Percentiles rank a stretch among this genome's conserved stretches.
Conservation (phyloP, 2,113 vertebrate genomes). For the Struthidea cinerea region DNA sequence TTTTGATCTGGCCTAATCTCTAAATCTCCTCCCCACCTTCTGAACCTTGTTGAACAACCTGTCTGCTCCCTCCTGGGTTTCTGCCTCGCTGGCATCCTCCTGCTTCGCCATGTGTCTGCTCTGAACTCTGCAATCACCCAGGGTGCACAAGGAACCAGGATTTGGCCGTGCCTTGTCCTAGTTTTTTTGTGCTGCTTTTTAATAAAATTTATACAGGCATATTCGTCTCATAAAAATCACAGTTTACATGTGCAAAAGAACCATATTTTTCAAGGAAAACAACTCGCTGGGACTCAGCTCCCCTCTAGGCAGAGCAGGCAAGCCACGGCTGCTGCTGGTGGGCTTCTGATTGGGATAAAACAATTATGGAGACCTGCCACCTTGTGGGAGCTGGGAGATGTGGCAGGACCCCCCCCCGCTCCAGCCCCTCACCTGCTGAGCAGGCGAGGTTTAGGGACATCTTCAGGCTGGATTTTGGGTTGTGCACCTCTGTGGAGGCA, state of each 20-base stretch:
- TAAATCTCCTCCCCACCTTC: slow-evolving; percentile 25
- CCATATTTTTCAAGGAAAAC: rapidly evolving
- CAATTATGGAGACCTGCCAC: slow-evolving; percentile 34
- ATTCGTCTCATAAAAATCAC: neutral
- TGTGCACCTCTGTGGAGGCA: neutral
- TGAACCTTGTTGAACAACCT: slow-evolving; percentile 34
- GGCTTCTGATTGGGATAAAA: neutral
- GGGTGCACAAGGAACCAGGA: neutral
- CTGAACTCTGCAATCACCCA: neutral
- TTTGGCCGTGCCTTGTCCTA: neutral
- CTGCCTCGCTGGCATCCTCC: neutral
- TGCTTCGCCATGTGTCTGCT: neutral
- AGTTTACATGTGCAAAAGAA: rapidly evolving
- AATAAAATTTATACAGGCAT: rapidly evolving
- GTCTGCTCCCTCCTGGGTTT: neutral
- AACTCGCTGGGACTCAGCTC: neutral
- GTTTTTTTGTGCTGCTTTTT: neutral
- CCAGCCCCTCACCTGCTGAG: neutral
- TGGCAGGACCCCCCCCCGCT: neutral
- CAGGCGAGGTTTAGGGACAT: neutral
- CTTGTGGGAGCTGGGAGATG: slow-evolving; percentile 18
- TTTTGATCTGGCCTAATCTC: slow-evolving; percentile 47
- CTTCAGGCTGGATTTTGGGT: neutral
- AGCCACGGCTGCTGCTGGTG: neutral
- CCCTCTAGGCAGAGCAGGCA: neutral